Evolutionary conservation across 2,113 vertebrate species (phyloP).

Genomic region (Trichomycterus rosablanca): DNA sequence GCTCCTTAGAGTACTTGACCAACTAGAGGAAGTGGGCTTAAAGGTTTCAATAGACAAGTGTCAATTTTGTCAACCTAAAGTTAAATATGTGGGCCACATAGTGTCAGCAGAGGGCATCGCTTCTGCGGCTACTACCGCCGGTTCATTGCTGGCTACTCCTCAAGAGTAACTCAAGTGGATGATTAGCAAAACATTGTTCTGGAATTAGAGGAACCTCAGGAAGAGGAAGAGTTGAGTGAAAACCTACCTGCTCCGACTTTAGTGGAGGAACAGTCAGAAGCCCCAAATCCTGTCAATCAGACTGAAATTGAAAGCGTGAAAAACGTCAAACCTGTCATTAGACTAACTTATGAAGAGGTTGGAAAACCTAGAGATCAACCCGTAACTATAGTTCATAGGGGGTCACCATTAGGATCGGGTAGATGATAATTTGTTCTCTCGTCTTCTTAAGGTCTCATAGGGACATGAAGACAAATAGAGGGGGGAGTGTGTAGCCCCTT

Average conservation of each 20-base stretch:
- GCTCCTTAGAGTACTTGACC: neutral
- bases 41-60: conserved; percentile 12
- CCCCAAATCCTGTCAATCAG: too few relatives aligned
- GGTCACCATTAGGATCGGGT: neutral
- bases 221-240: neutral
- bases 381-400: conserved; percentile 8
- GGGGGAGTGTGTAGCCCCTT: too few relatives aligned
- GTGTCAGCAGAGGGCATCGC: neutral
- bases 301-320: too few relatives aligned
- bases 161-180: neutral
- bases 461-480: neutral
- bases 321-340: conserved; percentile 6
- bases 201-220: neutral
- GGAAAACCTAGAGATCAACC: neutral
- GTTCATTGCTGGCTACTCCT: neutral
- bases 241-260: neutral
- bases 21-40: neutral
- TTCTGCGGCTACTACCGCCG: conserved; percentile 6
- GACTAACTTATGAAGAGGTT: conserved; percentile 15
- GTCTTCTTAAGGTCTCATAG: neutral
- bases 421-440: neutral
- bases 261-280: too few relatives aligned
- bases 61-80: conserved; percentile 8
- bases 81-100: conserved; percentile 12
- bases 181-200: neutral